Percentiles rank a stretch among this genome's conserved stretches.
Evolutionary conservation across 2,888 invertebrate species (phyloP).

Genomic region (Lithophane ornitopus): DNA sequence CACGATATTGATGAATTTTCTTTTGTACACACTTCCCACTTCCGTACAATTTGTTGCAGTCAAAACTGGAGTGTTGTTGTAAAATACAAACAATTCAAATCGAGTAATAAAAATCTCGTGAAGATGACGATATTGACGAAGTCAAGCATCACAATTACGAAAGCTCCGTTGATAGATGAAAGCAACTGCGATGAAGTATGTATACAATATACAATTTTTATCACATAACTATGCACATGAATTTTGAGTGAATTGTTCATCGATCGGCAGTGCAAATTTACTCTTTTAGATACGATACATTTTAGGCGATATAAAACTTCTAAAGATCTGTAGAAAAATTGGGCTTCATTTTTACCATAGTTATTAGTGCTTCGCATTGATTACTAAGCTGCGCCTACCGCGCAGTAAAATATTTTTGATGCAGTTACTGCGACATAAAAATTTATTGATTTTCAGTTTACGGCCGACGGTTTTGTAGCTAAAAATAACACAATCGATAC

Average conservation of each 20-base stretch:
- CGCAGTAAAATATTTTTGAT: constrained; percentile 34
- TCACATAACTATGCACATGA: background rate
- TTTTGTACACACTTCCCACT: constrained; percentile 66
- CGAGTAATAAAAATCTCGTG: constrained; percentile 22
- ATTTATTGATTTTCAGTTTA: constrained; percentile 60
- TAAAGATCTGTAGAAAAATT: background rate
- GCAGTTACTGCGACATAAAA: constrained; percentile 38
- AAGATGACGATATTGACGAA: constrained; percentile 95
- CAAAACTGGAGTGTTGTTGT: constrained; percentile 43
- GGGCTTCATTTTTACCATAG: background rate
- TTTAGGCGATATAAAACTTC: background rate
- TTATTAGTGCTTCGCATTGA: background rate
- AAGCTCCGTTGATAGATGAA: constrained; percentile 92
- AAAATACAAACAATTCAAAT: constrained; percentile 43
- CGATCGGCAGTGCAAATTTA: constrained; percentile 46
- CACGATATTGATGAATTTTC: constrained; percentile 70
- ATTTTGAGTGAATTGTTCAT: constrained; percentile 33
- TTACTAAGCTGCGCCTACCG: constrained; percentile 17
- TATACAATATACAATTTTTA: constrained; percentile 48
- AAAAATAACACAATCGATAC: constrained; percentile 45
- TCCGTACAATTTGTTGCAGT: constrained; percentile 65
- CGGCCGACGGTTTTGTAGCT: constrained; percentile 28
- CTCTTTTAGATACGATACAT: background rate
- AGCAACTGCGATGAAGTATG: constrained; percentile 78
- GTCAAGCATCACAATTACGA: constrained; percentile 92